Evolutionary conservation across 2,113 vertebrate genomes (phyloP).

Genomic region (Oreochromis tanganicae): DNA sequence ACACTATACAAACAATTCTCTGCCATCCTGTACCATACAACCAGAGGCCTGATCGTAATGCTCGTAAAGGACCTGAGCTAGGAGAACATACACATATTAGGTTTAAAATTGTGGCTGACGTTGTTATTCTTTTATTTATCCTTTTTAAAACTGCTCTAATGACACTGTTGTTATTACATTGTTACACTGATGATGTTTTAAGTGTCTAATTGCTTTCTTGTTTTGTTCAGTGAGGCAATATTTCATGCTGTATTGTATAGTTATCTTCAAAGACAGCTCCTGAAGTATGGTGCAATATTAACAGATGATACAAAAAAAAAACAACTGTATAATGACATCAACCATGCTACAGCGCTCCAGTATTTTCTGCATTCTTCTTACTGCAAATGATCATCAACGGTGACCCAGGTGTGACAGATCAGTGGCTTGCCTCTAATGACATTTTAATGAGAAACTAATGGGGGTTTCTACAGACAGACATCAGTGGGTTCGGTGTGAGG

Average conservation of each 20-base stretch:
- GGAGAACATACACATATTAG: neutral
- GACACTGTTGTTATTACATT: neutral
- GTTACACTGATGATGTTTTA: neutral
- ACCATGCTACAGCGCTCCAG: neutral
- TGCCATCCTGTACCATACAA: neutral
- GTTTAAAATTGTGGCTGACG: neutral
- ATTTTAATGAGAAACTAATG: slow-evolving; percentile 51
- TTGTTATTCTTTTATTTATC: neutral
- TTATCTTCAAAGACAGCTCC: neutral
- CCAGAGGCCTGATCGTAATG: neutral
- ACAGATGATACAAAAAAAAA: neutral
- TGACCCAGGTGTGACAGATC: slow-evolving; percentile 41
- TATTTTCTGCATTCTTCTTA: neutral
- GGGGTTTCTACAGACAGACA: slow-evolving; percentile 27
- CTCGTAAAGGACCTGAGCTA: neutral
- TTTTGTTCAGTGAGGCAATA: neutral
- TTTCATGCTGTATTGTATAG: neutral
- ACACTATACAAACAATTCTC: neutral
- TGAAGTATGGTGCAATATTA: neutral
- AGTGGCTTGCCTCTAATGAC: slow-evolving; percentile 30
- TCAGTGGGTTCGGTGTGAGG: slow-evolving; percentile 18
- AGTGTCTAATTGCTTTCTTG: neutral
- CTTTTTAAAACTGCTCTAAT: neutral
- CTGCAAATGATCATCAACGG: slow-evolving; percentile 11
- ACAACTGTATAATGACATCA: neutral